Conservation (phyloP, 2,113 vertebrate species). For the Tetraodon nigroviridis region DNA sequence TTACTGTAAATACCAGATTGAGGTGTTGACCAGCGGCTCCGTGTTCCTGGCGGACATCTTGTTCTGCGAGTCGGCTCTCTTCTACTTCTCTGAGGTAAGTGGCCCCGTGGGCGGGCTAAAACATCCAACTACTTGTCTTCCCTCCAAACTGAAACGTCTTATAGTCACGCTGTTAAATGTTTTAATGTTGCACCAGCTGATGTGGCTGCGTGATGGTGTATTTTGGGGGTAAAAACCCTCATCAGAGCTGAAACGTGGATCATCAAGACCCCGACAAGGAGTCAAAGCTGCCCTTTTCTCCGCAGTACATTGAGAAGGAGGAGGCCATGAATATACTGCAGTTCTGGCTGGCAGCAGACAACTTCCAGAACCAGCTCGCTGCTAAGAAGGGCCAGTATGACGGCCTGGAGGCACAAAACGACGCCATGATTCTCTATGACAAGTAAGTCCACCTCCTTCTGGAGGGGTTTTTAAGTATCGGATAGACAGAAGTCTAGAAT, state of each 20-base stretch:
- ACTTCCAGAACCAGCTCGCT: slow-evolving; percentile 97
- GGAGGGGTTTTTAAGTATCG: too few species aligned
- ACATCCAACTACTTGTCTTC: neutral
- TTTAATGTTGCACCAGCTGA: neutral
- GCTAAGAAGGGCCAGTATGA: slow-evolving; percentile 98
- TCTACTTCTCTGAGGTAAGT: slow-evolving; percentile 99
- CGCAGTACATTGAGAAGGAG: slow-evolving; percentile 98
- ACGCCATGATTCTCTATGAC: slow-evolving; percentile 99
- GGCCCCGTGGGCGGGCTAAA: neutral
- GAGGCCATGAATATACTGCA: slow-evolving; percentile 94
- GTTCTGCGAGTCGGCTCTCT: slow-evolving; percentile 96
- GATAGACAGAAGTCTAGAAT: too few species aligned
- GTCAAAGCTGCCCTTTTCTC: neutral
- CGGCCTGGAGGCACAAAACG: slow-evolving; percentile 96
- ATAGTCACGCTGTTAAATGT: neutral
- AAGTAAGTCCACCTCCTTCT: slow-evolving; percentile 78
- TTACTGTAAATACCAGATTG: slow-evolving; percentile 99
- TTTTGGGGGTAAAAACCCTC: neutral
- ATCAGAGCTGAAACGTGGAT: neutral
- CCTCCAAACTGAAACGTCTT: neutral
- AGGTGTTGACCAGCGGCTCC: slow-evolving; percentile 97
- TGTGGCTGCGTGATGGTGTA: too few species aligned
- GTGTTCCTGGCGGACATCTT: slow-evolving; percentile 98
- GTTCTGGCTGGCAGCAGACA: slow-evolving; percentile 97
- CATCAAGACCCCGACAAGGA: neutral